Evolutionary conservation across 2,888 invertebrate genomes (phyloP).

Genomic region (Andrena marginata): DNA sequence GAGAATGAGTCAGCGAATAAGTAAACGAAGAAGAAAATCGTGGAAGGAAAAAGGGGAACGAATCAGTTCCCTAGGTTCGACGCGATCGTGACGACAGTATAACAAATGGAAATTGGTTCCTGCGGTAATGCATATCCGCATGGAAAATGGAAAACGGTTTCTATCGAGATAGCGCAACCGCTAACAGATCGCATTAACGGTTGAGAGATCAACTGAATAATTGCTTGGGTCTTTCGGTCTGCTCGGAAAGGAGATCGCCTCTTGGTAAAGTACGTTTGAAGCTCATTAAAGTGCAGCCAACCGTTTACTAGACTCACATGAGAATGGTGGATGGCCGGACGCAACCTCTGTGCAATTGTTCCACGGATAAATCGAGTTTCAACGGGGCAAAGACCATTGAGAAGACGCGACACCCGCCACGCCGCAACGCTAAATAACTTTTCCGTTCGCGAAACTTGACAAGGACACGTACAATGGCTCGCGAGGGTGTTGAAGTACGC

Average conservation of each 20-base stretch:
- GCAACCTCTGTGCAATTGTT: constrained; percentile 31
- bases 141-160: constrained; percentile 67
- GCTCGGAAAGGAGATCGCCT: constrained; percentile 25
- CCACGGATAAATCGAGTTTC: constrained; percentile 37
- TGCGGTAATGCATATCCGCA: constrained; percentile 53
- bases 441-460: background rate
- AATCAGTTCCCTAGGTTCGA: constrained; percentile 12
- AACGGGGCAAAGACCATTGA: constrained; percentile 3
- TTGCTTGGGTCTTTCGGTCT: constrained; percentile 53
- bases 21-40: background rate
- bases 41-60: background rate
- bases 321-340: constrained; percentile 6
- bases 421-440: constrained; percentile 25
- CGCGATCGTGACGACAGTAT: constrained; percentile 15
- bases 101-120: constrained; percentile 71
- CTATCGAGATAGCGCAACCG: constrained; percentile 35
- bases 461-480: background rate
- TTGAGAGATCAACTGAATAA: constrained; percentile 69
- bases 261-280: constrained; percentile 27
- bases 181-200: constrained; percentile 58
- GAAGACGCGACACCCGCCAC: constrained; percentile 9
- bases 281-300: constrained; percentile 49
- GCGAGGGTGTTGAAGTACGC: background rate
- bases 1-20: background rate
- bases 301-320: constrained; percentile 31